These are phyloP conservation scores for Trematocara unimaculatum DNA, from an alignment of 2,113 vertebrate genomes.

Conservation along the genomic window DNA sequence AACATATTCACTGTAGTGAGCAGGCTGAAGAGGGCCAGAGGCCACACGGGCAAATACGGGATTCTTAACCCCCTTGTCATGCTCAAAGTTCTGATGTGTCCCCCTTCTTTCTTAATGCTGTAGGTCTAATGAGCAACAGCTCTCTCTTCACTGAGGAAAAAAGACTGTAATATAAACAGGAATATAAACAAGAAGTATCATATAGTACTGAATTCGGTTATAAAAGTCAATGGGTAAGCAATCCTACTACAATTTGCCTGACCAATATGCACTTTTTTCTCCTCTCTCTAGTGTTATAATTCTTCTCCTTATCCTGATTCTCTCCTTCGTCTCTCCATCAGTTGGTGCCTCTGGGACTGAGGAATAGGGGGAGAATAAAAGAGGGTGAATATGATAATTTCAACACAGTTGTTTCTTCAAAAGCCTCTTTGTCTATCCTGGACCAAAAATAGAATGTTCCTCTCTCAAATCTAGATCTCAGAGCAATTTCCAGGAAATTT, in stretches of 20 bases:
- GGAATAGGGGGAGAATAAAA: conserved; percentile 19
- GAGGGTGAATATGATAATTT: conserved; percentile 30
- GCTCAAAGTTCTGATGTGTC: background rate
- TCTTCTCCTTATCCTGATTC: conserved; percentile 66
- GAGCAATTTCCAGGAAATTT: conserved; percentile 40
- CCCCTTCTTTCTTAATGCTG: background rate
- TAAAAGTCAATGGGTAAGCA: background rate
- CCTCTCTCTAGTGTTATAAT: conserved; percentile 23
- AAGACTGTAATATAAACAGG: conserved; percentile 1
- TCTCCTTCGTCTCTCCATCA: conserved; percentile 70
- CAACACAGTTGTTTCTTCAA: conserved; percentile 27
- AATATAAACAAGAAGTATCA: background rate
- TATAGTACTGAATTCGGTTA: background rate
- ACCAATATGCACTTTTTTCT: conserved; percentile 37
- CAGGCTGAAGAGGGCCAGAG: conserved; percentile 49
- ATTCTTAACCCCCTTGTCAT: conserved; percentile 60
- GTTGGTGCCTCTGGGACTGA: conserved; percentile 51
- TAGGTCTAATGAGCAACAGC: background rate
- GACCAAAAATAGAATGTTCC: conserved; percentile 32
- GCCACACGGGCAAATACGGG: conserved; percentile 59
- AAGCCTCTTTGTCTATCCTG: conserved; percentile 27
- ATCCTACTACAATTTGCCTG: conserved; percentile 14
- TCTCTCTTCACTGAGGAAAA: background rate
- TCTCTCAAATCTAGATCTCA: conserved; percentile 39
- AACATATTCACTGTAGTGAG: conserved; percentile 58